phyloP scores from a whole-genome alignment of 1,140 invertebrate species.

The Chironomus tepperi region DNA sequence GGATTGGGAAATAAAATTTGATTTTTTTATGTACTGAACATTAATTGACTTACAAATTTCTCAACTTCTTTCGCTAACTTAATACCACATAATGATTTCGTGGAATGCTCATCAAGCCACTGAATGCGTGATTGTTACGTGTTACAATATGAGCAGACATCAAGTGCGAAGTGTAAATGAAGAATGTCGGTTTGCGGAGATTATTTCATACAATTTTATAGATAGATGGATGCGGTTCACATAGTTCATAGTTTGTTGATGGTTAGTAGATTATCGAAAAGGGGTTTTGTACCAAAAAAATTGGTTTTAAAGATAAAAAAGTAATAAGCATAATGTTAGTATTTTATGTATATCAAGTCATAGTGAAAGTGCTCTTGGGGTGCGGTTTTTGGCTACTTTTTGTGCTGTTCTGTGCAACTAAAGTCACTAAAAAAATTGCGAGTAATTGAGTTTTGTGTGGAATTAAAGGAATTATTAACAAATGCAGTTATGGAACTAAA shows the following conservation, averaged over 20 bases:
- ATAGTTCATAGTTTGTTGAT: slow-evolving; percentile 7
- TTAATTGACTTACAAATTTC: slow-evolving; percentile 47
- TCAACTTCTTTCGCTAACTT: slow-evolving; percentile 52
- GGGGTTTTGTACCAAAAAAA: neutral
- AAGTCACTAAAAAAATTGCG: neutral
- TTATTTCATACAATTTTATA: neutral
- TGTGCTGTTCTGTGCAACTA: neutral
- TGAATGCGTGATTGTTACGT: slow-evolving; percentile 32
- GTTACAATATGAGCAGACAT: too few species aligned
- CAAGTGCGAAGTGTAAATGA: neutral
- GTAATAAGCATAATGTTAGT: neutral
- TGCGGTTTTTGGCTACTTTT: neutral
- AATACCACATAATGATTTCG: slow-evolving; percentile 52
- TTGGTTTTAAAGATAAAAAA: neutral
- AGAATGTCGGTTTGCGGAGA: neutral
- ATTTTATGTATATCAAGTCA: neutral
- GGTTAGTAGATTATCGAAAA: neutral
- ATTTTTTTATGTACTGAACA: slow-evolving; percentile 18
- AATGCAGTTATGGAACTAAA: neutral
- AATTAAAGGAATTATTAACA: neutral
- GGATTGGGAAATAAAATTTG: too few species aligned
- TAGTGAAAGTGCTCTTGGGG: neutral
- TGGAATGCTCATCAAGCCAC: slow-evolving; percentile 59
- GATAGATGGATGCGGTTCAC: neutral
- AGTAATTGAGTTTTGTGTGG: neutral